Base-by-base conservation (phyloP, 2,113 vertebrate genomes). In the Malurus elegans region DNA sequence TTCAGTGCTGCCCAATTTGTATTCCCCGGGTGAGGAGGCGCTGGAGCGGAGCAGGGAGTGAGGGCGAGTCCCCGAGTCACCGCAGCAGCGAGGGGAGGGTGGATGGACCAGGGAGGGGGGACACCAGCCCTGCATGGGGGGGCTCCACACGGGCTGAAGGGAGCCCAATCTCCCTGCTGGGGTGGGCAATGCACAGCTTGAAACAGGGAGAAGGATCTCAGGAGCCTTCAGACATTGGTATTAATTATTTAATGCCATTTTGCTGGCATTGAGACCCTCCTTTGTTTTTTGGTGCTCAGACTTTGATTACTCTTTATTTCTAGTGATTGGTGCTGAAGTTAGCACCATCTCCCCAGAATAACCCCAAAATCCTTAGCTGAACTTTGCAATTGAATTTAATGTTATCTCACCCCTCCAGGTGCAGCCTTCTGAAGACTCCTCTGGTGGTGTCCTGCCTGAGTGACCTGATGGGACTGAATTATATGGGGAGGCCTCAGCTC, bases 1-100 rank as follows among this genome's bases (percentile, higher is more conserved):
- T 86, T 32, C 80, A 58, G 61, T 5, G 47, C 54, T 47, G 80
- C 38, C 75, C 94, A 79, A 94, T 97, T 94, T 96, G 91, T 93
- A 93, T 92, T 96, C 79, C 93, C 83, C 47, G 1, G 13, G 78
- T 0, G 57, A 85, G 79, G 31, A 96, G 75, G 84, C 38, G 2
- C 69, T 72, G 88, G 71, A 95, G 95, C 50, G 0, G 71, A 89
- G 83, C 82, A 24, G 67, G 8, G 7, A 71, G 44, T 0, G 15
- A 45, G 0, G 21, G 56, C 2, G 4, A 90, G 54, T 1, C n/a
- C 13, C 15, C 2, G 6, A 28, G 44, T 47, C 20, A 45, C 19
- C 32, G 12, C 19, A 12, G 32, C 50, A 23, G 75, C 2, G 2
- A 71, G 26, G 58, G 64, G 42, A 90, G 32, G 29, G 54, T 4